Evolutionary conservation across 2,888 invertebrate species (phyloP), one percentile per base, ranked within the genome.

Genomic region (Drosophila putrida): DNA sequence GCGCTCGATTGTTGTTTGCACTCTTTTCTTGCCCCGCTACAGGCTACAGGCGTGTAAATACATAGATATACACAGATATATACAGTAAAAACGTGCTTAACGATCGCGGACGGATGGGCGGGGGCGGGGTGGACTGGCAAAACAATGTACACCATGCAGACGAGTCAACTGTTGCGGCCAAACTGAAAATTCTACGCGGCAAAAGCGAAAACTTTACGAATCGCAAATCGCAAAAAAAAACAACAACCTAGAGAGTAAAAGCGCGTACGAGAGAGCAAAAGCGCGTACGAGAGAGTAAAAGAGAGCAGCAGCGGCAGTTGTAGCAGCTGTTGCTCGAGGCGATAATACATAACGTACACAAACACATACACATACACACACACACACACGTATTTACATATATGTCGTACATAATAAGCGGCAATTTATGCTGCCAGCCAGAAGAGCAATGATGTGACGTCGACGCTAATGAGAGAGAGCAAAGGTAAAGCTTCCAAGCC

Each of bases 81-180:
- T 58, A 47, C 15, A 53, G 60, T 51, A 75, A 63, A 86, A 87
- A 82, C 87, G 82, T 80, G 82, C 84, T 75, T 58, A 64, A 75
- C 78, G 89, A 83, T 82, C 82, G 72, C 64, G 70, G 70, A 79
- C 75, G 76, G 66, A 57, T 58, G 49, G 54, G 31, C 39, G 50
- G 35, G 36, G 61, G 39, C 53, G 58, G 44, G 36, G 46, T 38
- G 39, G 71, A 54, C 57, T 54, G 55, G 58, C 64, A 49, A 62
- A 76, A 61, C n/a, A 75, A 57, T 59, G 27, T 57, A 57, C 53
- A 76, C 73, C 89, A 88, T 83, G 84, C 89, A 88, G 81, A 89
- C 87, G 81, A 88, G 75, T 87, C 78, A 84, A 88, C 83, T 80
- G 83, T 76, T 84, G 87, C 77, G 88, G 84, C 84, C 70, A 64